Evolutionary conservation across 2,888 invertebrate species (phyloP).

Genomic region (Dusona sp.): DNA sequence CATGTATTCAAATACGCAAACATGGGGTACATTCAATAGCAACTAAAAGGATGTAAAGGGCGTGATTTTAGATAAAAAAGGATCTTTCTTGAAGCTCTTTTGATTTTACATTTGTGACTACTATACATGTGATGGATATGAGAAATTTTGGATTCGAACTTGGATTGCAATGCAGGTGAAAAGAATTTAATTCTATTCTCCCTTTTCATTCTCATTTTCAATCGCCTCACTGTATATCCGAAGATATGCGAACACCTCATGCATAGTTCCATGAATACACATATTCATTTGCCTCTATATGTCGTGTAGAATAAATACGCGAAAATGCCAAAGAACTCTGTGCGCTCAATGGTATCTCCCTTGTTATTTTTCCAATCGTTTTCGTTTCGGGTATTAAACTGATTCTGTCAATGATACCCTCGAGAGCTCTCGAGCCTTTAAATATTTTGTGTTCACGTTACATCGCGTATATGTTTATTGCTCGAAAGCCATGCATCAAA

Average conservation of each 20-base stretch:
- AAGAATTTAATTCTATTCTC: constrained; percentile 45
- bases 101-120: not conserved
- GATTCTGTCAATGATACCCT: constrained; percentile 13
- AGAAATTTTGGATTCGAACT: constrained; percentile 31
- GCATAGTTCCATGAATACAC: not conserved
- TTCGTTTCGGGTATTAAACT: constrained; percentile 26
- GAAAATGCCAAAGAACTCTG: constrained; percentile 17
- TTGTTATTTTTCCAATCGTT: constrained; percentile 17
- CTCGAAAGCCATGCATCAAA: not conserved
- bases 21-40: not conserved
- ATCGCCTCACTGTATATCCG: constrained; percentile 30
- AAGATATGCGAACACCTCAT: not conserved
- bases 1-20: constrained; percentile 4
- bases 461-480: not conserved
- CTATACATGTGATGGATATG: constrained; percentile 1
- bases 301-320: not conserved
- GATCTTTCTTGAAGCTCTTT: constrained; percentile 4
- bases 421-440: not conserved
- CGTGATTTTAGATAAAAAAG: not conserved
- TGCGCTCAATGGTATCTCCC: constrained; percentile 13
- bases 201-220: constrained; percentile 58
- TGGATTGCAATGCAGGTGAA: constrained; percentile 57
- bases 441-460: not conserved
- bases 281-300: not conserved
- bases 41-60: constrained; percentile 5